Evolutionary conservation across 2,888 invertebrate species (phyloP).

Genomic region (Campoletis raptor): DNA sequence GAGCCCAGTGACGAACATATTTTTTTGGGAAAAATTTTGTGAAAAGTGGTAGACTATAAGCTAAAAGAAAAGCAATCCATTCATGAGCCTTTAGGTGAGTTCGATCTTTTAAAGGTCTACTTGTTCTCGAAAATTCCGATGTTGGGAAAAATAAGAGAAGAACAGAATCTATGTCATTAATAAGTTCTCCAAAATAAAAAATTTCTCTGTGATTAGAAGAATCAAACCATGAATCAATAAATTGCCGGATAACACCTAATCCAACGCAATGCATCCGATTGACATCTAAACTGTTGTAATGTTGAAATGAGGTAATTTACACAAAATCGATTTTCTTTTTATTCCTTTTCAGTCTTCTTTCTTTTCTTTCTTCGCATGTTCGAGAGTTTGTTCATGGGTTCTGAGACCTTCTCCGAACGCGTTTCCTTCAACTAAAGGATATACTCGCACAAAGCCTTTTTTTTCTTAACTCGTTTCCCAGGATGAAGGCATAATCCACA

Average conservation of each 20-base stretch:
- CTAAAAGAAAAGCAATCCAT: constrained; percentile 66
- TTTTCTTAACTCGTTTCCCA: constrained; percentile 18
- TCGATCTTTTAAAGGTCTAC: constrained; percentile 49
- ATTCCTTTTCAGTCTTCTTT: constrained; percentile 39
- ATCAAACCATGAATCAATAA: constrained; percentile 53
- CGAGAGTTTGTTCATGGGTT: constrained; percentile 25
- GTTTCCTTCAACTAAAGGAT: constrained; percentile 35
- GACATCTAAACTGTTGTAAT: constrained; percentile 22
- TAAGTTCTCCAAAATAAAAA: constrained; percentile 17
- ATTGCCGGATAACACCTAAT: constrained; percentile 49
- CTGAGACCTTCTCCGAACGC: too few species aligned
- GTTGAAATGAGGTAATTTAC: constrained; percentile 34
- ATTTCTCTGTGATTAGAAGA: constrained; percentile 12
- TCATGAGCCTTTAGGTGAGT: constrained; percentile 62
- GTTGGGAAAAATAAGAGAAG: constrained; percentile 46
- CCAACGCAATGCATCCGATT: constrained; percentile 56
- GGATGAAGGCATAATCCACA: too few species aligned
- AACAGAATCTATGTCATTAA: not conserved
- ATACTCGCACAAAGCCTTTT: constrained; percentile 37
- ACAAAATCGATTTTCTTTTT: constrained; percentile 46
- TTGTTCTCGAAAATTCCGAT: constrained; percentile 44
- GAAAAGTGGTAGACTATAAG: constrained; percentile 63
- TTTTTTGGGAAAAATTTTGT: constrained; percentile 40
- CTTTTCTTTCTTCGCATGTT: constrained; percentile 15
- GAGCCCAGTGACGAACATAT: constrained; percentile 65